Evolutionary conservation across 2,113 vertebrate genomes (phyloP).

Genomic region (Morone chrysops): DNA sequence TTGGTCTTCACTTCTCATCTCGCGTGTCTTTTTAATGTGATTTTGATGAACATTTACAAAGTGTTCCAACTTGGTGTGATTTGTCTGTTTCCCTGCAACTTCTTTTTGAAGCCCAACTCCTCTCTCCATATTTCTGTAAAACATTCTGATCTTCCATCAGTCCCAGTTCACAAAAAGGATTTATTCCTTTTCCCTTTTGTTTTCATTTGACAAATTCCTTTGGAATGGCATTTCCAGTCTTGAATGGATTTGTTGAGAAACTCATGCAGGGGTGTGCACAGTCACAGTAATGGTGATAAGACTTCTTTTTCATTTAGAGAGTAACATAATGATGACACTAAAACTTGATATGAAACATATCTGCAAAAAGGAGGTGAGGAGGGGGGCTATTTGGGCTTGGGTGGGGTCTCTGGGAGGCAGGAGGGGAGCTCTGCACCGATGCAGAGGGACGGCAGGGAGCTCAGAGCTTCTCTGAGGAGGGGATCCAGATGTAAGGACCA

Average conservation of each 20-base stretch:
- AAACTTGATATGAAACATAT: constrained; percentile 97
- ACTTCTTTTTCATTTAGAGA: constrained; percentile 93
- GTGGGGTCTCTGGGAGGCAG: constrained; percentile 83
- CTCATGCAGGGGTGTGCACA: constrained; percentile 98
- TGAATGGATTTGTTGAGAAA: constrained; percentile 90
- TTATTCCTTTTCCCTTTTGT: constrained; percentile 78
- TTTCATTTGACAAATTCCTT: constrained; percentile 82
- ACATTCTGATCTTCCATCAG: constrained; percentile 80
- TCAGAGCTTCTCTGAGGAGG: constrained; percentile 99
- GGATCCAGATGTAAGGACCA: constrained; percentile 99
- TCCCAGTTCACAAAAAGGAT: constrained; percentile 77
- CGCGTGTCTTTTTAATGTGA: constrained; percentile 77
- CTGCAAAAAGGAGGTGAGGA: constrained; percentile 92
- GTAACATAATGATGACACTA: constrained; percentile 97
- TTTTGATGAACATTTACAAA: constrained; percentile 85
- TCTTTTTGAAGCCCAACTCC: constrained; percentile 70
- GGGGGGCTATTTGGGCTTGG: constrained; percentile 83
- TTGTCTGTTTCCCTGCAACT: constrained; percentile 76
- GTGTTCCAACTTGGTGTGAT: constrained; percentile 78
- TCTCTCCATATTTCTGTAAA: constrained; percentile 73
- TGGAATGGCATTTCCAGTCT: constrained; percentile 88
- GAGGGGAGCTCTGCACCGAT: constrained; percentile 76
- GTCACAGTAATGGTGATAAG: constrained; percentile 94
- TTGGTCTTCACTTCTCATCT: constrained; percentile 79
- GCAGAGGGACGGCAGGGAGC: constrained; percentile 82